These are phyloP conservation scores for Sciurus niger DNA, from an alignment of 2,113 vertebrate species.

Conservation along the genomic window DNA sequence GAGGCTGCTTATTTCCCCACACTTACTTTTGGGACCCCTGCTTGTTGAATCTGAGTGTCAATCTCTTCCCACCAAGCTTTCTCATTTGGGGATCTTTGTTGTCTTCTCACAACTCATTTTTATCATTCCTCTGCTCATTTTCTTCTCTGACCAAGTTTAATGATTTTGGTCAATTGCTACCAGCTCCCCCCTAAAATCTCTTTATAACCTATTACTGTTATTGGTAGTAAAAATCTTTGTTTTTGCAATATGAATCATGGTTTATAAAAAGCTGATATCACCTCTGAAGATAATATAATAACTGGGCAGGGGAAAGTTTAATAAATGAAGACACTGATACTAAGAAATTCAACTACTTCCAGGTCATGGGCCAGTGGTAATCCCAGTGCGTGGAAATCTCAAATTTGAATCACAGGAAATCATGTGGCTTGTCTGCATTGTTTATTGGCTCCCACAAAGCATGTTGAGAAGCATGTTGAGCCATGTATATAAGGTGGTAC, in stretches of 20 bases:
- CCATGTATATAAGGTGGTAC: not conserved
- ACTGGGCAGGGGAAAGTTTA: not conserved
- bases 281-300: not conserved
- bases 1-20: too few relatives aligned
- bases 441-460: slow-evolving; percentile 68
- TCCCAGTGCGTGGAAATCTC: not conserved
- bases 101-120: not conserved
- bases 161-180: not conserved
- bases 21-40: not conserved
- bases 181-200: not conserved
- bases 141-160: not conserved
- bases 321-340: not conserved
- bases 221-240: not conserved
- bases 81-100: not conserved
- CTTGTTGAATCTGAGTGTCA: not conserved
- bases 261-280: slow-evolving; percentile 22
- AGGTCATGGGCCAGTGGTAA: not conserved
- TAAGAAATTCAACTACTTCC: not conserved
- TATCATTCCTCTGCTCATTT: not conserved
- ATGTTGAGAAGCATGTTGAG: slow-evolving; percentile 63
- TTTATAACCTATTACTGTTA: not conserved
- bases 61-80: not conserved
- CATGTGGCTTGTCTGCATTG: not conserved
- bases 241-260: not conserved
- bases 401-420: not conserved